These are phyloP conservation scores for Thripadectes ignobilis DNA, from an alignment of 2,797 vertebrate species.

Conservation along the genomic window DNA sequence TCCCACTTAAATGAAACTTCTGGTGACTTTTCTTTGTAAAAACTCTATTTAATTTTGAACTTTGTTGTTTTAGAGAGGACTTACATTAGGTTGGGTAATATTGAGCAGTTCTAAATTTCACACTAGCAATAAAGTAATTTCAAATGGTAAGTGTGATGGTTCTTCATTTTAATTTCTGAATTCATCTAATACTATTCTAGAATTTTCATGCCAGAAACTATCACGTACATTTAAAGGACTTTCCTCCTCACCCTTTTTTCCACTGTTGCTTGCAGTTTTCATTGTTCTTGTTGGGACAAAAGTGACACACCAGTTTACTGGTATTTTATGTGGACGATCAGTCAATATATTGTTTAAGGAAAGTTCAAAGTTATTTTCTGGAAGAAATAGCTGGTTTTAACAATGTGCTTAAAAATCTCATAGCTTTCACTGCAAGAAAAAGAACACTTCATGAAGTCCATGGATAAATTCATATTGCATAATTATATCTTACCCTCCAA, in stretches of 20 bases:
- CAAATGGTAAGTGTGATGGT: not conserved
- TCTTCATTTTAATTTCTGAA: not conserved
- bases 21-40: not conserved
- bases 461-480: not conserved
- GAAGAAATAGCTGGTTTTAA: not conserved
- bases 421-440: not conserved
- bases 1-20: not conserved
- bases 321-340: not conserved
- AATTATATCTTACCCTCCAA: slow-evolving; percentile 3
- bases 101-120: not conserved
- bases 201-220: not conserved
- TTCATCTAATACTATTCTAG: not conserved
- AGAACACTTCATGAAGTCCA: not conserved
- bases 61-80: not conserved
- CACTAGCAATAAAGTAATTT: not conserved
- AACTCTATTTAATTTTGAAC: not conserved
- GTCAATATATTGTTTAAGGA: not conserved
- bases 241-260: not conserved
- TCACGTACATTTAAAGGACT: not conserved
- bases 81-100: not conserved
- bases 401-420: not conserved
- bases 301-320: not conserved
- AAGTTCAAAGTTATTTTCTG: not conserved
- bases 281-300: not conserved
- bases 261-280: not conserved